Evolutionary conservation across 2,797 vertebrate species (phyloP).

Genomic region (Xenops minutus): DNA sequence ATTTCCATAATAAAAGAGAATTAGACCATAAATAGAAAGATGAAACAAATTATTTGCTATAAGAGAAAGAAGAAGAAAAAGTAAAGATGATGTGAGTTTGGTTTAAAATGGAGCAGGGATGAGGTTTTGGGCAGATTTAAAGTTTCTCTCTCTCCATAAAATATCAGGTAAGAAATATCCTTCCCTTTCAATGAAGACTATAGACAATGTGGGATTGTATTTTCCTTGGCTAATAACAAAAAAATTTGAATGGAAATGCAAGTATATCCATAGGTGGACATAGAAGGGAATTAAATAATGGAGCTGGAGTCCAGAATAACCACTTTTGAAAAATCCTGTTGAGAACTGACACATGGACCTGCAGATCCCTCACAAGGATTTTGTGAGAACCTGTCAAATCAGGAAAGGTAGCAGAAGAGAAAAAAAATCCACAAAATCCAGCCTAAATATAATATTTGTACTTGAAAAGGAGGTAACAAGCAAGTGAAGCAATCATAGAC

Average conservation of each 20-base stretch:
- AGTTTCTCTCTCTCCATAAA: neutral
- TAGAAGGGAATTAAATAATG: neutral
- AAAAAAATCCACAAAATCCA: neutral
- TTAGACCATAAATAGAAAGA: neutral
- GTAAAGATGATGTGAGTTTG: neutral
- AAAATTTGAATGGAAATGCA: neutral
- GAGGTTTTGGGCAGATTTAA: neutral
- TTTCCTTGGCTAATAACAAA: neutral
- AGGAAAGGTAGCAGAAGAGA: neutral
- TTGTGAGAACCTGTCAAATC: neutral
- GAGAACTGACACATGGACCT: neutral
- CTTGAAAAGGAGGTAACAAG: neutral
- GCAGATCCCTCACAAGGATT: neutral
- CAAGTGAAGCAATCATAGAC: neutral
- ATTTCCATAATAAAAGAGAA: neutral
- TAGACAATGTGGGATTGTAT: neutral
- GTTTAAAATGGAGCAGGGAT: neutral
- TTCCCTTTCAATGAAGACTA: neutral
- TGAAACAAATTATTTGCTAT: neutral
- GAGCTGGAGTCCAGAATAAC: neutral
- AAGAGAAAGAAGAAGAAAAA: neutral
- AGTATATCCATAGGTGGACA: neutral
- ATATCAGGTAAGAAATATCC: neutral
- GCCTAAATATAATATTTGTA: neutral
- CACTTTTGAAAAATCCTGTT: neutral